Percentiles rank a stretch among this genome's conserved stretches.
Conservation (phyloP, 2,797 vertebrate species). For the Anguilla marmorata region DNA sequence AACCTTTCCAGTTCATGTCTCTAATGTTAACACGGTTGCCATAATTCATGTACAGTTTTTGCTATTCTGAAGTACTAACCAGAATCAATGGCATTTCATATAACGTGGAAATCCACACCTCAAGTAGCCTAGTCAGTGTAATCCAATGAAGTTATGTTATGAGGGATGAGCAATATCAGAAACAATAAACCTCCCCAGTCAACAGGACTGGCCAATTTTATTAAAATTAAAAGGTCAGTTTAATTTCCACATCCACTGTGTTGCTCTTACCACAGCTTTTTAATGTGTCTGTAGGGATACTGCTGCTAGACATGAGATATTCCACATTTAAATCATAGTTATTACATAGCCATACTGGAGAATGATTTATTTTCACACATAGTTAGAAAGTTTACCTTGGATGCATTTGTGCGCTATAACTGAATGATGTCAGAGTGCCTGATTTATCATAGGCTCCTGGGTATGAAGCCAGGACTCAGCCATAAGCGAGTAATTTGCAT, state of each 20-base stretch:
- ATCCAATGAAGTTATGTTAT: too few species aligned
- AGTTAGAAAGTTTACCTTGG: slow-evolving; percentile 17
- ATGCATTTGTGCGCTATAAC: slow-evolving; percentile 6
- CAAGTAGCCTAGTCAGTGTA: too few species aligned
- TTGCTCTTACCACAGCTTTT: neutral
- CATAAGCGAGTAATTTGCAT: neutral
- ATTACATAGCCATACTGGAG: neutral
- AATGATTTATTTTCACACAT: slow-evolving; percentile 5
- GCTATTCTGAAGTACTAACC: too few species aligned
- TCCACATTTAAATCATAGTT: neutral
- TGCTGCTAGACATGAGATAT: neutral
- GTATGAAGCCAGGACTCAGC: slow-evolving; percentile 20
- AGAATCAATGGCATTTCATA: too few species aligned
- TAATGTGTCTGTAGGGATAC: neutral
- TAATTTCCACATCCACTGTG: neutral
- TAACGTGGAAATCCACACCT: too few species aligned
- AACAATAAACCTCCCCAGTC: too few species aligned
- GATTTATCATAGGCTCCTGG: slow-evolving; percentile 20
- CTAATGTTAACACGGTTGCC: too few species aligned
- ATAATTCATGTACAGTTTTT: too few species aligned
- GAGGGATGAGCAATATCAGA: too few species aligned
- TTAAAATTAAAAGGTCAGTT: neutral
- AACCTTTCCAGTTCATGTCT: too few species aligned
- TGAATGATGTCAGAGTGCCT: slow-evolving; percentile 27
- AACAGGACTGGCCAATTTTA: neutral